A percentile compares a stretch with the other conserved stretches of the same genome.
Conservation (phyloP, 2,797 vertebrate genomes). For the Serranus cabrilla region DNA sequence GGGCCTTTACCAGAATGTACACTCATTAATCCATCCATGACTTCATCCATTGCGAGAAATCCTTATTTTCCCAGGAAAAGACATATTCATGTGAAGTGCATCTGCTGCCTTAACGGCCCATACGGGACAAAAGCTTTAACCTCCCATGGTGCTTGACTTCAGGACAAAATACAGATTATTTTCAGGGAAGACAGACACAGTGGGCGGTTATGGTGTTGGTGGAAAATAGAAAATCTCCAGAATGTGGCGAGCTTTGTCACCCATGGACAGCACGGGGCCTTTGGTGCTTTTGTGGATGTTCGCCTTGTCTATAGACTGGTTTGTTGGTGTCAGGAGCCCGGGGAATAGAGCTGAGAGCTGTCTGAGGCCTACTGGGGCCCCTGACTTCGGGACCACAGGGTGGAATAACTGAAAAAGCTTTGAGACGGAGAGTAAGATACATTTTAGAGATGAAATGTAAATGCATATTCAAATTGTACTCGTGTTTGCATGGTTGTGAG, state of each 20-base stretch:
- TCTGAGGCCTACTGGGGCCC: constrained; percentile 2
- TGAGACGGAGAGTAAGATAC: background rate
- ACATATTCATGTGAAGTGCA: background rate
- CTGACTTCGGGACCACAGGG: background rate
- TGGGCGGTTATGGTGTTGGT: constrained; percentile 28
- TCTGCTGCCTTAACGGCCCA: background rate
- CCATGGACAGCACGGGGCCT: constrained; percentile 21
- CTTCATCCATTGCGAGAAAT: background rate
- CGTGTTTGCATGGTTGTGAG: background rate
- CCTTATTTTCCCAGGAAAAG: background rate
- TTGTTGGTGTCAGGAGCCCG: constrained; percentile 3
- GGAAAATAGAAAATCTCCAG: constrained; percentile 38
- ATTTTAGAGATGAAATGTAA: background rate
- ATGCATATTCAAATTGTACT: background rate
- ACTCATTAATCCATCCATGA: too few relatives aligned
- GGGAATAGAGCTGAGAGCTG: constrained; percentile 20
- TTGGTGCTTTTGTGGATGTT: constrained; percentile 32
- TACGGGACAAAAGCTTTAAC: background rate
- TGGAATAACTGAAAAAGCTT: background rate
- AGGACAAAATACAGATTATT: constrained; percentile 19
- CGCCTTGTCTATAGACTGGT: constrained; percentile 2
- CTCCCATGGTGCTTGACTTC: background rate
- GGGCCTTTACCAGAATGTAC: too few relatives aligned
- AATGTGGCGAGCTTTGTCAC: constrained; percentile 32
- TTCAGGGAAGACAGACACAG: constrained; percentile 26